phyloP scores from a whole-genome alignment of 2,888 invertebrate species.

The Diaprepes abbreviatus region DNA sequence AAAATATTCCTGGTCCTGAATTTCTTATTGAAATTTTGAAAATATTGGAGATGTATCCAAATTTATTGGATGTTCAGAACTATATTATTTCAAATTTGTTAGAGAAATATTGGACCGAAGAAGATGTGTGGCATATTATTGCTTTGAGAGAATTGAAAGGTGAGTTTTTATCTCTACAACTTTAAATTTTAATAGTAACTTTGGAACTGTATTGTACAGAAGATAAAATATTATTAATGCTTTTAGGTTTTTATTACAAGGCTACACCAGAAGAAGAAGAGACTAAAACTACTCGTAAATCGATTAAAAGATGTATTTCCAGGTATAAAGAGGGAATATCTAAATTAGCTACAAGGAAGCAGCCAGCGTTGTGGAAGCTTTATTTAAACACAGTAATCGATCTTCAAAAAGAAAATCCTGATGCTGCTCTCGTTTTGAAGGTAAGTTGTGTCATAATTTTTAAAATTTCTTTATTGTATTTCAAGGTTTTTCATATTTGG shows the following conservation, averaged over 20 bases:
- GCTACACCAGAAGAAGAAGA: conserved; percentile 6
- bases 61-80: conserved; percentile 14
- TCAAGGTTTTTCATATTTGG: too few species aligned
- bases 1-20: conserved; percentile 16
- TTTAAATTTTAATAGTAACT: too few species aligned
- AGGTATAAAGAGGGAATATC: conserved; percentile 36
- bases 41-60: conserved; percentile 24
- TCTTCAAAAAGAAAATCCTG: conserved; percentile 31
- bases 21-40: conserved; percentile 36
- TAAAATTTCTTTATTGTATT: too few species aligned
- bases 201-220: too few species aligned
- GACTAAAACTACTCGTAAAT: conserved; percentile 23
- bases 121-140: conserved; percentile 37
- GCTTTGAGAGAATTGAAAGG: conserved; percentile 44
- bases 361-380: conserved; percentile 28
- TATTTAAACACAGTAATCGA: conserved; percentile 37
- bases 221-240: too few species aligned
- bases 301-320: conserved; percentile 27
- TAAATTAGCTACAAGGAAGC: conserved; percentile 28
- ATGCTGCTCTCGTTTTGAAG: conserved; percentile 23
- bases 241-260: conserved; percentile 35
- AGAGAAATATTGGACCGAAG: conserved; percentile 31
- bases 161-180: too few species aligned
- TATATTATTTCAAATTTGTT: conserved; percentile 35
- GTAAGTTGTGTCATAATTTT: too few species aligned